Evolutionary conservation across 2,888 invertebrate genomes (phyloP), one percentile per base, ranked within the genome.

Genomic region (Eucera pruinosa): DNA sequence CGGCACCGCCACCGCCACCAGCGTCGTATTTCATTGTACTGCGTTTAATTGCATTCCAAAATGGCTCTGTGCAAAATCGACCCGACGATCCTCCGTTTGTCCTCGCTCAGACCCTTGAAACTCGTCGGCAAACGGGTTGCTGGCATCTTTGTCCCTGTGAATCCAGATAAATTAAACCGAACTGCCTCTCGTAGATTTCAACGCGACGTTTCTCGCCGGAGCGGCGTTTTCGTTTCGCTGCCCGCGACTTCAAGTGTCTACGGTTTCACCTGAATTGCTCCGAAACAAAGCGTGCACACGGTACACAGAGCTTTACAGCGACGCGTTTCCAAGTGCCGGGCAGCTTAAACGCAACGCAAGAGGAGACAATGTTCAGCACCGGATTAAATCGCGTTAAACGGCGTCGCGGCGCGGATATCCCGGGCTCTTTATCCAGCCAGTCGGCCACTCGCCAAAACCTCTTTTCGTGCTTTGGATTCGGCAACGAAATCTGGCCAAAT

Each of bases 11-110:
- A 73, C 58, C 61, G 60, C 64, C 69, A 39, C 33, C 43, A 73
- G 86, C 74, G 69, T 90, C 90, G 76, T 76, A 82, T 90, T 90
- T 88, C 90, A 86, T 83, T 88, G 87, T 85, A 86, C 89, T 87
- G 89, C 87, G 90, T 90, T 91, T 91, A 90, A 91, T 91, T 90
- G 91, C 90, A 91, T 91, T 90, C 90, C 90, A 89, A 89, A 90
- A 90, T 90, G 88, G 88, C 87, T 90, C 87, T 86, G 88, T 86
- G 84, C 84, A 87, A 88, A 86, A 87, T 87, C 83, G 82, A 75
- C 79, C 72, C 73, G 71, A 57, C 78, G 75, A 75, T 72, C 66
- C 77, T 61, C 50, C 54, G 52, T 45, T 27, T 61, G 55, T 55
- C 55, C 65, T 60, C 55, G 60, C 43, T 71, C 67, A 47, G 60